Percentiles rank a stretch among this genome's conserved stretches.
Evolutionary conservation across 2,113 vertebrate genomes (phyloP).

Genomic region (Grallaria varia): DNA sequence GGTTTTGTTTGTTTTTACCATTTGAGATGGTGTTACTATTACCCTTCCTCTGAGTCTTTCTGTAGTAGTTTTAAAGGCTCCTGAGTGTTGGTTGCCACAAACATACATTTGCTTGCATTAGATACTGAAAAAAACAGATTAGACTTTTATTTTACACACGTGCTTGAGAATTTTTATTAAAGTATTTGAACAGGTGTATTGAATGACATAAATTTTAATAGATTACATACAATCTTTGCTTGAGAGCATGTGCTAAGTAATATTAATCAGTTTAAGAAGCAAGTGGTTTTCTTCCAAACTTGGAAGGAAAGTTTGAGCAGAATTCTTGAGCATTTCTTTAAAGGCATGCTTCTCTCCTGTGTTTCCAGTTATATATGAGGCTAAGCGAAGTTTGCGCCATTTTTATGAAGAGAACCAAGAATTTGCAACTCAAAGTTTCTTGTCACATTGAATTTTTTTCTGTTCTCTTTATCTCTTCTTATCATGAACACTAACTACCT

Average conservation of each 20-base stretch:
- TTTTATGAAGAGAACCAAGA: background rate
- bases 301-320: background rate
- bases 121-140: background rate
- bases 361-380: background rate
- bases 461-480: background rate
- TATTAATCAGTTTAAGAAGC: background rate
- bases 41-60: background rate
- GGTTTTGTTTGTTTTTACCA: background rate
- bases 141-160: background rate
- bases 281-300: background rate
- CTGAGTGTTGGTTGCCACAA: background rate
- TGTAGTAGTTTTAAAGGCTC: background rate
- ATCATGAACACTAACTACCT: background rate
- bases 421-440: background rate
- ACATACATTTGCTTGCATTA: background rate
- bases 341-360: background rate
- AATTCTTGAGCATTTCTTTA: background rate
- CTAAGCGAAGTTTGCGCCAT: accelerated
- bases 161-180: background rate
- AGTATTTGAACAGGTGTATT: background rate
- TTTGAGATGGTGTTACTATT: background rate
- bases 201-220: background rate
- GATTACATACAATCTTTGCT: background rate
- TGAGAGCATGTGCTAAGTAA: background rate
- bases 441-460: background rate